phyloP scores from a whole-genome alignment of 2,113 vertebrate genomes.

The Euleptes europaea region DNA sequence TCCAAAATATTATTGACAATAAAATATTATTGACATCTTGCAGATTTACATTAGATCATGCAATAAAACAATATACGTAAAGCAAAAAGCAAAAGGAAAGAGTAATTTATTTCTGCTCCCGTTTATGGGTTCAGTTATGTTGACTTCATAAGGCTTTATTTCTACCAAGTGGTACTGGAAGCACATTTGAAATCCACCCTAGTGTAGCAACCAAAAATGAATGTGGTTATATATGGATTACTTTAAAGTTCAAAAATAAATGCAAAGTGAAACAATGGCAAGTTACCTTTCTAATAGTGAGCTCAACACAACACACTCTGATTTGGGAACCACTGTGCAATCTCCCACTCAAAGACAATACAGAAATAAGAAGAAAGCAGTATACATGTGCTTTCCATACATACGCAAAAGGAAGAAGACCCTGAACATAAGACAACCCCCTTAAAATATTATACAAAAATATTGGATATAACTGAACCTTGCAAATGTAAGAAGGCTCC shows the following conservation, averaged over 20 bases:
- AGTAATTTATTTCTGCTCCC: background rate
- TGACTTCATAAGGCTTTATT: background rate
- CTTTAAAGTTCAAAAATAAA: too few relatives aligned
- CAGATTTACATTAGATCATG: slow-evolving; percentile 65
- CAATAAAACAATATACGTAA: slow-evolving; percentile 57
- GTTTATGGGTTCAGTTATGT: background rate
- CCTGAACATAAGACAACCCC: too few relatives aligned
- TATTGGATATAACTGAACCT: too few relatives aligned
- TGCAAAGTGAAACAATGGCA: background rate
- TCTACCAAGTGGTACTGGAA: background rate
- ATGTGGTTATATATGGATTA: background rate
- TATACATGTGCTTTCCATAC: background rate
- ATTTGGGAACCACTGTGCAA: background rate
- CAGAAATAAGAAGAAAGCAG: background rate
- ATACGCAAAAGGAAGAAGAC: background rate
- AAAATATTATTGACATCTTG: slow-evolving; percentile 41
- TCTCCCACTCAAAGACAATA: background rate
- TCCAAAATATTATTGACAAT: too few relatives aligned
- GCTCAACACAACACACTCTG: background rate
- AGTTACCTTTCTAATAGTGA: background rate
- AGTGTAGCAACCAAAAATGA: background rate
- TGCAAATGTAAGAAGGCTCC: too few relatives aligned
- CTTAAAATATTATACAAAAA: too few relatives aligned
- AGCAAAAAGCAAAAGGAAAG: slow-evolving; percentile 12
- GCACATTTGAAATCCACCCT: background rate